These are phyloP conservation scores for Malurus splendens DNA, from an alignment of 2,797 vertebrate species.

Conservation along the genomic window DNA sequence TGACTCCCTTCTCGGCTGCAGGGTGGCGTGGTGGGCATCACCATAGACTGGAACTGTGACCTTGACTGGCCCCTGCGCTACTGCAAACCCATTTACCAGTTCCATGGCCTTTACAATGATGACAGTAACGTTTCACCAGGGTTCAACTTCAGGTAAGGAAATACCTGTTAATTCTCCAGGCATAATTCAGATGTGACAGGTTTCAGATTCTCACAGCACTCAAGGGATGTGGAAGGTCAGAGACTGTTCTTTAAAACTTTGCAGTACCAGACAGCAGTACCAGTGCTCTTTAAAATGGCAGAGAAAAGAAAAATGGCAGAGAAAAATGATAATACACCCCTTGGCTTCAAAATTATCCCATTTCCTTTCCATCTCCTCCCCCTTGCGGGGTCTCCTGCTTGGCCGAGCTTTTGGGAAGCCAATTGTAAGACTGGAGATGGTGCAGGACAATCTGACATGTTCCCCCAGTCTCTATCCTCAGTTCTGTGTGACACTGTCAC, in stretches of 20 bases:
- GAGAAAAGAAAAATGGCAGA: too few species aligned
- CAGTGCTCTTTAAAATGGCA: background rate
- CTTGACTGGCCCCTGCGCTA: slow-evolving; percentile 76
- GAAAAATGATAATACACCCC: background rate
- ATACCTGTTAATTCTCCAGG: background rate
- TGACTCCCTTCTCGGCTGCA: slow-evolving; percentile 22
- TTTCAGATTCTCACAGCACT: background rate
- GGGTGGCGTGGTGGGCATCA: slow-evolving; percentile 90
- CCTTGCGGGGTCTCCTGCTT: background rate
- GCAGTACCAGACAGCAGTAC: background rate
- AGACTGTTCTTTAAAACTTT: background rate
- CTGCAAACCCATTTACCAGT: slow-evolving; percentile 84
- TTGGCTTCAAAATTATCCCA: background rate
- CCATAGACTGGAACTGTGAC: slow-evolving; percentile 92
- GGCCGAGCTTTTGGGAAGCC: background rate
- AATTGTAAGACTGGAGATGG: background rate
- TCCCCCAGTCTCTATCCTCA: background rate
- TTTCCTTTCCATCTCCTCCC: background rate
- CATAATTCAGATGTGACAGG: background rate
- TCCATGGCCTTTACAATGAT: slow-evolving; percentile 86
- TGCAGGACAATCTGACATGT: fast-evolving
- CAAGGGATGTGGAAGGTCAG: background rate
- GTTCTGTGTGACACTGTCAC: background rate
- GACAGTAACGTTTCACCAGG: slow-evolving; percentile 79
- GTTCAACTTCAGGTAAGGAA: slow-evolving; percentile 91